Conservation (phyloP, 2,113 vertebrate genomes). For the Haemorhous mexicanus region DNA sequence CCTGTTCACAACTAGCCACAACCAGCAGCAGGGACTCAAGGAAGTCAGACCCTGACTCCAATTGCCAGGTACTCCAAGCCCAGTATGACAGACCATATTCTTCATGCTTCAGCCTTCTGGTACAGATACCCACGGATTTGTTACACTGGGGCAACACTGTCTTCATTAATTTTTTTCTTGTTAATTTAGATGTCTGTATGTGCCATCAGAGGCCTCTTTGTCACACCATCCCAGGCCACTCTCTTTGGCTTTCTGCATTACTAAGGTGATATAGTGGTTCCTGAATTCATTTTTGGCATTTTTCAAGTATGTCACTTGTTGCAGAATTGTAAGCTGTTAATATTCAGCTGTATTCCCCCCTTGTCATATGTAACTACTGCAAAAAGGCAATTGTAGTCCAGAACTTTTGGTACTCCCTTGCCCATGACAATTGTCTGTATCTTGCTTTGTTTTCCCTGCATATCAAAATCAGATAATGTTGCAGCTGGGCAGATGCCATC, state of each 20-base stretch:
- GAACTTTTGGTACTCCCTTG: background rate
- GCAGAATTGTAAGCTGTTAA: background rate
- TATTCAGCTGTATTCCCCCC: background rate
- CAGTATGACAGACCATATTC: background rate
- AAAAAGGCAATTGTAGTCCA: background rate
- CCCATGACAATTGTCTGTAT: background rate
- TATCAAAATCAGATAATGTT: background rate
- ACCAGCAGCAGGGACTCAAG: background rate
- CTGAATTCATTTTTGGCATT: background rate
- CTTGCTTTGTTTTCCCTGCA: background rate
- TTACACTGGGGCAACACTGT: background rate
- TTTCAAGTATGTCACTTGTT: background rate
- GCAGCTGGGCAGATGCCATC: background rate
- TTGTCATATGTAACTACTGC: background rate
- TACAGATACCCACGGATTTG: fast-evolving
- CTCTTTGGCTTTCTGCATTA: background rate
- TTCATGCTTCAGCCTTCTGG: background rate
- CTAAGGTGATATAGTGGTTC: background rate
- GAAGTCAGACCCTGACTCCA: background rate
- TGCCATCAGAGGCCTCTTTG: background rate
- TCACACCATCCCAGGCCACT: background rate
- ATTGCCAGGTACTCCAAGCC: fast-evolving
- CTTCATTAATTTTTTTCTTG: background rate
- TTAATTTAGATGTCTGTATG: background rate
- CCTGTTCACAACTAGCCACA: background rate